Conservation (phyloP, 2,888 invertebrate genomes). For the Apotomis capreana region DNA sequence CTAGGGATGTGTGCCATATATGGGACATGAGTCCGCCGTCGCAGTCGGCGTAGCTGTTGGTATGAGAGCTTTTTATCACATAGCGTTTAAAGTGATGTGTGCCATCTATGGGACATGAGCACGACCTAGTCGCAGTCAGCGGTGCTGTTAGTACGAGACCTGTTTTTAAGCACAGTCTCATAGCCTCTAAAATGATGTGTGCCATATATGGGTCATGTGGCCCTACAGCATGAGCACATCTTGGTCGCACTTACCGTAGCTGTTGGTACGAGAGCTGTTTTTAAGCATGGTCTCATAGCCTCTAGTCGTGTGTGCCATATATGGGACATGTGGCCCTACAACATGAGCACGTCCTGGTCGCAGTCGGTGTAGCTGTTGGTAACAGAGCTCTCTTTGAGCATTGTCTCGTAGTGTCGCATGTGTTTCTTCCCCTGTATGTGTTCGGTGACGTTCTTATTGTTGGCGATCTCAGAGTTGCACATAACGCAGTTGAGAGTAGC, state of each 20-base stretch:
- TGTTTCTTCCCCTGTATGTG: constrained; percentile 52
- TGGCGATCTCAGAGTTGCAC: constrained; percentile 48
- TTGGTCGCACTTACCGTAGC: too few relatives aligned
- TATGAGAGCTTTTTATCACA: background rate
- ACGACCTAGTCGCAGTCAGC: too few relatives aligned
- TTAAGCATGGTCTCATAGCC: too few relatives aligned
- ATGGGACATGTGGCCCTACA: constrained; percentile 1
- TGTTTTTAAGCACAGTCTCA: too few relatives aligned
- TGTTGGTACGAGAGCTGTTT: background rate
- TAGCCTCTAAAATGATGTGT: too few relatives aligned
- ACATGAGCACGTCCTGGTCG: constrained; percentile 40
- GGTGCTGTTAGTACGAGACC: background rate
- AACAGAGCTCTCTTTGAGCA: constrained; percentile 36
- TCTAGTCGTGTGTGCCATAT: background rate
- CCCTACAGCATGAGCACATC: too few relatives aligned
- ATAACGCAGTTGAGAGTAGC: constrained; percentile 48
- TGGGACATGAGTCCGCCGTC: too few relatives aligned
- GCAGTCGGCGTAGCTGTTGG: too few relatives aligned
- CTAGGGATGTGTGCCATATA: too few relatives aligned
- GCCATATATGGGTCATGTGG: too few relatives aligned
- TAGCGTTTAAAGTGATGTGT: too few relatives aligned
- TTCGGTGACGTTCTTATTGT: constrained; percentile 39
- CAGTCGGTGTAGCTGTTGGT: constrained; percentile 46
- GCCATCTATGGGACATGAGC: too few relatives aligned
- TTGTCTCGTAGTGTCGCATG: constrained; percentile 36